Evolutionary conservation across 2,797 vertebrate species (phyloP), one percentile per base, ranked within the genome.

Genomic region (Allobates femoralis): DNA sequence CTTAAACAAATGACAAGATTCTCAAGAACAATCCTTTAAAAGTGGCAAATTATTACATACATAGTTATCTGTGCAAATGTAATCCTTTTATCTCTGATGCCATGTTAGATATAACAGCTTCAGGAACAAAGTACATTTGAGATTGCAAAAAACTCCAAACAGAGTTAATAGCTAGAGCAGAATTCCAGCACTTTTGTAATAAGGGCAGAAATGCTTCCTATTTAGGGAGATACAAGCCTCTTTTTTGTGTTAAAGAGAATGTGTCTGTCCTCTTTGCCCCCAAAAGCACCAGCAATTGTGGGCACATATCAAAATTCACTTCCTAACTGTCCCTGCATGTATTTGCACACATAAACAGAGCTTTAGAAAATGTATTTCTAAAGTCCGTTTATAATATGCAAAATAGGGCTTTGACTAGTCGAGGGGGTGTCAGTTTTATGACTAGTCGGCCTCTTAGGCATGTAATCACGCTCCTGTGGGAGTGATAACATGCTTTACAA

Each of bases 1-100:
- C 76, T 85, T 85, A 78, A 85, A 85, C 34, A 85, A 85, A 71
- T 77, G 71, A 85, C 77, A 85, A 76, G 71, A 84, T 76, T 62
- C 82, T 76, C 26, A 76, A 84, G 83, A 76, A 77, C 69, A 83
- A 83, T 83, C 81, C 67, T 60, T 66, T 84, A 64, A 77, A 77
- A 85, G 83, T 85, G 83, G 83, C 83, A 79, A 78, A 85, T 77
- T 75, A 85, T 85, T 78, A 69, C 53, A 80, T 74, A 51, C 85
- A 80, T 56, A 28, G 85, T 86, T 79, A 80, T 74, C 67, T 80
- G 64, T 74, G 62, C 53, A 86, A 81, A 86, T 62, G 55, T 74
- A 86, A 81, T 60, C 55, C 66, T 73, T 73, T 79, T 85, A 77
- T 60, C 76, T 69, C 55, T 6, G 51, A 80, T 86, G 67, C 51